These are phyloP conservation scores for Sipha maydis DNA, from an alignment of 2,888 invertebrate species.

Conservation along the genomic window DNA sequence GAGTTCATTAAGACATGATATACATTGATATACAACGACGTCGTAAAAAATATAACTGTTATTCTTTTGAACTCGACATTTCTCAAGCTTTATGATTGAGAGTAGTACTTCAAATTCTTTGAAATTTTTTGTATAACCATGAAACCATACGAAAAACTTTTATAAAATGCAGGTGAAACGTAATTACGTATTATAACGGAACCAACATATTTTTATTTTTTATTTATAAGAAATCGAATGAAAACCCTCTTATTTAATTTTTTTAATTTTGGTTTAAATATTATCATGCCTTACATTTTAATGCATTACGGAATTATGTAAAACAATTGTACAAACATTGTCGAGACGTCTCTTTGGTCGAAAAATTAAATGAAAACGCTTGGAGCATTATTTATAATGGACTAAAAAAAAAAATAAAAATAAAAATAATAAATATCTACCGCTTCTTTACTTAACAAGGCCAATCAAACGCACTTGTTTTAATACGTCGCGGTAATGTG, in stretches of 20 bases:
- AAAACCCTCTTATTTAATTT: background rate
- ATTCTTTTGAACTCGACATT: background rate
- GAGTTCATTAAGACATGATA: background rate
- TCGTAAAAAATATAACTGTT: background rate
- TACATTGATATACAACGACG: background rate
- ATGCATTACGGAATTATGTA: no score
- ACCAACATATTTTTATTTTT: background rate
- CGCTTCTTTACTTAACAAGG: constrained; percentile 12
- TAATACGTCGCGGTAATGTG: background rate
- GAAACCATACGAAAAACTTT: background rate
- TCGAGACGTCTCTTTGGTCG: background rate
- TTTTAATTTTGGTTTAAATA: background rate
- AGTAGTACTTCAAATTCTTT: background rate
- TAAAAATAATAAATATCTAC: background rate
- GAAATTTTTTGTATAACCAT: background rate
- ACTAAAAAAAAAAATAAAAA: background rate
- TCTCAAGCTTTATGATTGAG: background rate
- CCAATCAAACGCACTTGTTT: constrained; percentile 35
- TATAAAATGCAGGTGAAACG: background rate
- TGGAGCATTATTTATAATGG: constrained; percentile 4
- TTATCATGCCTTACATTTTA: no score
- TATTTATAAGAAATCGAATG: background rate
- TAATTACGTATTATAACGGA: background rate
- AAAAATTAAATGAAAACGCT: constrained; percentile 4
- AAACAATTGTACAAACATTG: background rate